Percentiles rank a stretch among this genome's conserved stretches.
phyloP scores from a whole-genome alignment of 2,113 vertebrate genomes.

The Bubo blakistoni region DNA sequence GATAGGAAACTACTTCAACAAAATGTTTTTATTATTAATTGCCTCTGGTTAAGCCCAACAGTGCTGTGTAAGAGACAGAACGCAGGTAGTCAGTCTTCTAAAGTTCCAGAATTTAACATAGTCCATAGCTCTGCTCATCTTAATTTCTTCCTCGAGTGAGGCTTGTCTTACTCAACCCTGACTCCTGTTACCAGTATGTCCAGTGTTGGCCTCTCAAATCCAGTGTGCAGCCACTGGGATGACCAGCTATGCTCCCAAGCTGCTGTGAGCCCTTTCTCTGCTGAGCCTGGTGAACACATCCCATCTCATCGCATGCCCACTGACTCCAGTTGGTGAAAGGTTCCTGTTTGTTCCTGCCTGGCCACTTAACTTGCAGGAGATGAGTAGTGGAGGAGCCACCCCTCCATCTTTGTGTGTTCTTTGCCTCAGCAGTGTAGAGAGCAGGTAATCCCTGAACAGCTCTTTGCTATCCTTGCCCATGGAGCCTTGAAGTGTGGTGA shows the following conservation, averaged over 20 bases:
- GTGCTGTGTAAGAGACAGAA: not conserved
- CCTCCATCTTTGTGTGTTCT: not conserved
- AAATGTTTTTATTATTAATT: not conserved
- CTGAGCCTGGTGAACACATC: not conserved
- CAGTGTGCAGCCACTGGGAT: not conserved
- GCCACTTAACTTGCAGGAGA: not conserved
- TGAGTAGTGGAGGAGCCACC: not conserved
- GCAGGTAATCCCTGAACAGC: not conserved
- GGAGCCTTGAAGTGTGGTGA: not conserved
- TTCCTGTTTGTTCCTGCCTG: not conserved
- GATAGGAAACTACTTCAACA: not conserved
- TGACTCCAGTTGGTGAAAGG: not conserved
- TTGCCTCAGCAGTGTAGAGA: not conserved
- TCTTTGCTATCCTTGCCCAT: not conserved
- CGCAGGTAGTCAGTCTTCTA: not conserved
- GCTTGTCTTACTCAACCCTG: not conserved
- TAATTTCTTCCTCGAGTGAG: not conserved
- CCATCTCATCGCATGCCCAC: not conserved
- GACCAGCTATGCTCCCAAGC: not conserved
- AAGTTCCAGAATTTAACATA: not conserved
- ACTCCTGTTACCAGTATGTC: not conserved
- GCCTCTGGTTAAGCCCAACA: not conserved
- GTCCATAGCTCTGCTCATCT: not conserved
- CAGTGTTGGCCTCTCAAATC: not conserved
- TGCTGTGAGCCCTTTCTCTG: not conserved